Conservation (phyloP, 2,797 vertebrate genomes). For the Adrianichthys oophorus region DNA sequence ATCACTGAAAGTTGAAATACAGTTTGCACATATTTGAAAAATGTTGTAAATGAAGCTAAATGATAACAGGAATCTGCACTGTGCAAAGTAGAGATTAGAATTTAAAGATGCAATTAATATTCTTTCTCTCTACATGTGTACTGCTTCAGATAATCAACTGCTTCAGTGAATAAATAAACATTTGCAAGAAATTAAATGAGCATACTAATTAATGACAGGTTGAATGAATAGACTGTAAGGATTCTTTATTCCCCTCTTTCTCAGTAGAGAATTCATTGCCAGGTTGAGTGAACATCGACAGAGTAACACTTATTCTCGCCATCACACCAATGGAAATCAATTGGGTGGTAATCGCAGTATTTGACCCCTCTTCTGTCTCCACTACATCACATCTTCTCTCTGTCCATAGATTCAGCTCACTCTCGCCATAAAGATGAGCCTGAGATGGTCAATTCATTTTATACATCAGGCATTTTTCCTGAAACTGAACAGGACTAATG, state of each 20-base stretch:
- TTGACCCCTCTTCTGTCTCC: slow-evolving; percentile 68
- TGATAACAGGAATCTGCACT: slow-evolving; percentile 5
- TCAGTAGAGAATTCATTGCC: slow-evolving; percentile 56
- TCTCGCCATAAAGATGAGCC: slow-evolving; percentile 47
- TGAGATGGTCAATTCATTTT: slow-evolving; percentile 53
- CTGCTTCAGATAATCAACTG: slow-evolving; percentile 16
- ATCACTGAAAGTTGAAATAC: no score
- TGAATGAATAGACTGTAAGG: slow-evolving; percentile 37
- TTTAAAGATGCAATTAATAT: slow-evolving; percentile 8
- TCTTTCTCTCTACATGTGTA: slow-evolving; percentile 10
- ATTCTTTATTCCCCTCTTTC: slow-evolving; percentile 30
- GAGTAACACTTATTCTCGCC: slow-evolving; percentile 76
- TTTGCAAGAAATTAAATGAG: slow-evolving; percentile 38
- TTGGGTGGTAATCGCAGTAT: slow-evolving; percentile 76
- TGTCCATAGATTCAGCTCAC: slow-evolving; percentile 44
- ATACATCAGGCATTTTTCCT: slow-evolving; percentile 30
- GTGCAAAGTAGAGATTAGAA: slow-evolving; percentile 1
- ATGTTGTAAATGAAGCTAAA: no score
- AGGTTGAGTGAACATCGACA: slow-evolving; percentile 74
- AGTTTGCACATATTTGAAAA: no score
- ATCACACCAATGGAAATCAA: slow-evolving; percentile 80
- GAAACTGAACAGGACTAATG: slow-evolving; percentile 36
- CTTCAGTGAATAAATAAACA: slow-evolving; percentile 36
- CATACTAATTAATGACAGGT: slow-evolving; percentile 37
- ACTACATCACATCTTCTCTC: slow-evolving; percentile 56